These are phyloP conservation scores for Hypena proboscidalis DNA, from an alignment of 2,888 invertebrate species.

Conservation along the genomic window DNA sequence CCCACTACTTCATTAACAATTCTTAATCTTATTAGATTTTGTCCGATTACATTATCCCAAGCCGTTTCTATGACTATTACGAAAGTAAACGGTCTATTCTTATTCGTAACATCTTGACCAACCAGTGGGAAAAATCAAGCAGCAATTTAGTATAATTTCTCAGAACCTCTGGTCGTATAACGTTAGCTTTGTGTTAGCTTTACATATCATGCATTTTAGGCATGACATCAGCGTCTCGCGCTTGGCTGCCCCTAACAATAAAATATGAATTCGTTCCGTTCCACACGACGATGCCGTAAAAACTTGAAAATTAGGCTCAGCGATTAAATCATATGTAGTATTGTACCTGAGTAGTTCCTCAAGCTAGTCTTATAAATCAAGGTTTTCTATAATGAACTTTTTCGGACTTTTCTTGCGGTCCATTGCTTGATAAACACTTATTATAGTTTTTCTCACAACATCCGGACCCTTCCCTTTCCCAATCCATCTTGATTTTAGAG, in stretches of 20 bases:
- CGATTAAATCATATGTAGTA: slow-evolving; percentile 35
- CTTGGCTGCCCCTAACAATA: slow-evolving; percentile 57
- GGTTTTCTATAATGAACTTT: too few species aligned
- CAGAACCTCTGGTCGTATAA: slow-evolving; percentile 35
- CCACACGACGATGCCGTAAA: slow-evolving; percentile 50
- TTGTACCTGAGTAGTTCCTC: slow-evolving; percentile 10
- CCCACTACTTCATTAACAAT: not conserved
- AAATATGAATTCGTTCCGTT: slow-evolving; percentile 52
- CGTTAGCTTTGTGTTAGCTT: slow-evolving; percentile 44
- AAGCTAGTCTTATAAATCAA: not conserved
- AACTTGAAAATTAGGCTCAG: slow-evolving; percentile 39
- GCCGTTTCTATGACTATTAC: slow-evolving; percentile 5
- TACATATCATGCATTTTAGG: slow-evolving; percentile 46
- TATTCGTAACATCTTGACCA: slow-evolving; percentile 6
- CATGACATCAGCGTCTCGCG: slow-evolving; percentile 65
- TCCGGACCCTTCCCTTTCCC: too few species aligned
- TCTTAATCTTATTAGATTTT: not conserved
- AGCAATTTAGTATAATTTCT: slow-evolving; percentile 38
- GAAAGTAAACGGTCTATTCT: slow-evolving; percentile 6
- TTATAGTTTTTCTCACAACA: too few species aligned
- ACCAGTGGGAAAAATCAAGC: slow-evolving; percentile 31
- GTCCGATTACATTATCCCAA: not conserved
- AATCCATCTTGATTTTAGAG: too few species aligned
- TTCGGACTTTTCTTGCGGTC: too few species aligned
- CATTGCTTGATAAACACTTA: too few species aligned